Conservation (phyloP, 2,888 invertebrate species). For the Platerodrilus igneus region DNA sequence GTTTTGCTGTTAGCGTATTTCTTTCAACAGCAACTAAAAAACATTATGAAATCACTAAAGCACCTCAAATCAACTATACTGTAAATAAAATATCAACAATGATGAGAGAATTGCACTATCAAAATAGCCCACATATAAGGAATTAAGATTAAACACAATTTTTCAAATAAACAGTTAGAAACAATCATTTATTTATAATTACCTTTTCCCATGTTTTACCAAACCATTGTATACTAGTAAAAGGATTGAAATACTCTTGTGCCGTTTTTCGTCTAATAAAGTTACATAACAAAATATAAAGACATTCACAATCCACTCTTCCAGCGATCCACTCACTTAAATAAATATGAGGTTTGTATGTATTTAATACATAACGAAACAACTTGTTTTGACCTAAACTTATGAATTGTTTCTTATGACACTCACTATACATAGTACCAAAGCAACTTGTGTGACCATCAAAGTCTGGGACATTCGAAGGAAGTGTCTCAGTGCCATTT, state of each 20-base stretch:
- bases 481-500: constrained; percentile 41
- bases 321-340: constrained; percentile 45
- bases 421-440: constrained; percentile 46
- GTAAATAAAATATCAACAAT: too few species aligned
- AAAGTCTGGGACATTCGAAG: constrained; percentile 36
- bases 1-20: too few species aligned
- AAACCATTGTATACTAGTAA: too few species aligned
- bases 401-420: constrained; percentile 46
- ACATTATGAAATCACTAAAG: too few species aligned
- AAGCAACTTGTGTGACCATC: constrained; percentile 42
- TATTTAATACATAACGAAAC: constrained; percentile 43
- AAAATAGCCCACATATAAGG: too few species aligned
- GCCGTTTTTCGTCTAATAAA: constrained; percentile 27
- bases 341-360: constrained; percentile 47
- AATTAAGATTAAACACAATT: too few species aligned
- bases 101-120: too few species aligned
- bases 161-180: too few species aligned
- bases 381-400: constrained; percentile 45
- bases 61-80: too few species aligned
- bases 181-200: too few species aligned
- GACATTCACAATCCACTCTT: constrained; percentile 44
- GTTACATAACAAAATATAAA: constrained; percentile 36
- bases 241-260: constrained; percentile 29
- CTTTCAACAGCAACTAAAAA: too few species aligned
- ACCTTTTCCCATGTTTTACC: too few species aligned